Evolutionary conservation across 2,888 invertebrate species (phyloP).

Genomic region (Hermodice carunculata): DNA sequence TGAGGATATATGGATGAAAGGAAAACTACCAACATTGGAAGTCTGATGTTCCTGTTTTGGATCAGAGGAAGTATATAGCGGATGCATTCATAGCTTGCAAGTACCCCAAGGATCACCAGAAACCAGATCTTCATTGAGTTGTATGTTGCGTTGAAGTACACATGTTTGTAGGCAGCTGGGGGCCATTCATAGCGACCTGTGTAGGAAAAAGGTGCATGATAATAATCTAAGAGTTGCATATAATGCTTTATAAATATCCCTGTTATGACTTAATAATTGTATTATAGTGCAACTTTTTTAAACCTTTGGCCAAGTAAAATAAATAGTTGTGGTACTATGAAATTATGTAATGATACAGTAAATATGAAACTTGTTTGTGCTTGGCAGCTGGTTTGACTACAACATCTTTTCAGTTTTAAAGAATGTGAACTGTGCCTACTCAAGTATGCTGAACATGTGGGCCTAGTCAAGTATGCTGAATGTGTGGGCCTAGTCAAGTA

Average conservation of each 20-base stretch:
- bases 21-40: slow-evolving; percentile 58
- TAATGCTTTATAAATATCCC: no score
- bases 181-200: slow-evolving; percentile 65
- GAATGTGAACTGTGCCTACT: no score
- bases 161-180: slow-evolving; percentile 65
- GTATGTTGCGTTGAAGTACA: slow-evolving; percentile 66
- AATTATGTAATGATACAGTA: no score
- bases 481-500: not conserved
- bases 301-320: not conserved
- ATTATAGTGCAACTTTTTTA: not conserved
- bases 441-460: not conserved
- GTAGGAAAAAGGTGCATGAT: slow-evolving; percentile 11
- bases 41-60: slow-evolving; percentile 43
- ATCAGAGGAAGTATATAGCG: slow-evolving; percentile 57
- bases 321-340: no score
- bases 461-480: not conserved
- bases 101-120: slow-evolving; percentile 42
- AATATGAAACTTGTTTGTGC: no score
- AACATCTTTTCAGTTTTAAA: no score
- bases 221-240: not conserved
- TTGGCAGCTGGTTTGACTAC: no score
- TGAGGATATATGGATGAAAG: slow-evolving; percentile 64
- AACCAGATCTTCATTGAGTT: slow-evolving; percentile 63
- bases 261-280: no score
- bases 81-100: slow-evolving; percentile 62